Evolutionary conservation across 2,797 vertebrate genomes (phyloP), one percentile per base, ranked within the genome.

Genomic region (Gorsachius magnificus): DNA sequence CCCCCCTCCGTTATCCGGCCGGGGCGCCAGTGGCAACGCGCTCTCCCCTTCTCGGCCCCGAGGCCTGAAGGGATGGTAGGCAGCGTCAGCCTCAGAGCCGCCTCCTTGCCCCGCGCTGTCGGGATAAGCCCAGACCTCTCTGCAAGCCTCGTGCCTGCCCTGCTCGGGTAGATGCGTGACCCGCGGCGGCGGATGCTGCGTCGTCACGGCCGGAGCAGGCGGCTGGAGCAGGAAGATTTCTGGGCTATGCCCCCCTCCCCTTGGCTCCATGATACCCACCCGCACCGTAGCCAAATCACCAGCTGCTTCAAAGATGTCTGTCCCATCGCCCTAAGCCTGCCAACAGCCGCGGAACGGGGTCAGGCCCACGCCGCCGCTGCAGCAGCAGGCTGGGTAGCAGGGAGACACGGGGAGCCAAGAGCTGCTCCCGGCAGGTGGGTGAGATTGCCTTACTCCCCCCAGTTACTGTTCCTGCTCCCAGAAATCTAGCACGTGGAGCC

Each of bases 271-370:
- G 18, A 35, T 8, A 16, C 38, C 10, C 22, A 18, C 4, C 35
- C 26, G 13, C 28, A 1, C 22, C 0, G 38, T 1, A 10, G 25
- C 21, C 57, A 0, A 6, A 8, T 10, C 14, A 0, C 9, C 33
- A 11, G 2, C 19, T 7, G 0, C 2, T 11, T 22, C 1, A 13
- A 36, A 16, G 17, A 5, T 5, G 5, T 13, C 20, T 24, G n/a
- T 14, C 12, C 50, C 12, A 0, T 20, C 63, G 19, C 21, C 16
- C 54, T 6, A 11, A 19, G 41, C 46, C n/a, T 38, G 58, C 36
- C 41, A 11, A 1, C 9, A 2, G 6, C 29, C 3, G 54, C 66
- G 6, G 36, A 53, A 8, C 6, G 5, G 41, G 0, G 50, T 6
- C n/a, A 3, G 60, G 69, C 21, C 53, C 2, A 6, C 7, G 70